These are phyloP conservation scores for Gambusia yucatana DNA, from an alignment of 2,797 vertebrate species.

Conservation along the genomic window DNA sequence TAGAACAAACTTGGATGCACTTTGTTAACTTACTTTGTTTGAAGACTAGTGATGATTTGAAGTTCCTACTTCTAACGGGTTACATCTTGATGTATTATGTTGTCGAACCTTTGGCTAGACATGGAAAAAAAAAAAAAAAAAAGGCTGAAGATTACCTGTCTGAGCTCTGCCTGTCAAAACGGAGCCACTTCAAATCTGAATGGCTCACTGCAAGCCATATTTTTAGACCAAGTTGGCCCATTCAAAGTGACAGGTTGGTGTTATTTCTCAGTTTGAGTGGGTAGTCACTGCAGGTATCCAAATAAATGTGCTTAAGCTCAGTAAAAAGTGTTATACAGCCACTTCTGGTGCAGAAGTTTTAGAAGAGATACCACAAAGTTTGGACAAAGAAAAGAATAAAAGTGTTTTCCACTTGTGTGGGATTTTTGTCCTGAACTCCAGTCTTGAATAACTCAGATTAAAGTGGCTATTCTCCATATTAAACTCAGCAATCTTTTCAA, in stretches of 20 bases:
- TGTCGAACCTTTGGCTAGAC: background rate
- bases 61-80: background rate
- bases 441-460: background rate
- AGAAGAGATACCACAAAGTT: background rate
- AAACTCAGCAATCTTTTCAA: conserved; percentile 10
- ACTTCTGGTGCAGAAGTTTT: background rate
- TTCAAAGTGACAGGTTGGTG: conserved; percentile 2
- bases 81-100: background rate
- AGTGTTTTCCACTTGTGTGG: background rate
- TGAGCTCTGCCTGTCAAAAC: background rate
- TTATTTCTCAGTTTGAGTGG: background rate
- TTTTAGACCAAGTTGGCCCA: background rate
- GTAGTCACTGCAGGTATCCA: background rate
- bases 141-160: background rate
- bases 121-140: background rate
- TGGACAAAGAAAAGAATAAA: background rate
- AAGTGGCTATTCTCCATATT: background rate
- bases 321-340: background rate
- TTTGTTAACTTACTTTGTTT: background rate
- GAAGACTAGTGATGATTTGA: background rate
- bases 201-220: background rate
- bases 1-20: background rate
- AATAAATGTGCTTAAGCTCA: conserved; percentile 17
- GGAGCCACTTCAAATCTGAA: background rate
- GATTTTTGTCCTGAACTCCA: background rate